Evolutionary conservation across 2,797 vertebrate genomes (phyloP).

Genomic region (Chelon labrosus): DNA sequence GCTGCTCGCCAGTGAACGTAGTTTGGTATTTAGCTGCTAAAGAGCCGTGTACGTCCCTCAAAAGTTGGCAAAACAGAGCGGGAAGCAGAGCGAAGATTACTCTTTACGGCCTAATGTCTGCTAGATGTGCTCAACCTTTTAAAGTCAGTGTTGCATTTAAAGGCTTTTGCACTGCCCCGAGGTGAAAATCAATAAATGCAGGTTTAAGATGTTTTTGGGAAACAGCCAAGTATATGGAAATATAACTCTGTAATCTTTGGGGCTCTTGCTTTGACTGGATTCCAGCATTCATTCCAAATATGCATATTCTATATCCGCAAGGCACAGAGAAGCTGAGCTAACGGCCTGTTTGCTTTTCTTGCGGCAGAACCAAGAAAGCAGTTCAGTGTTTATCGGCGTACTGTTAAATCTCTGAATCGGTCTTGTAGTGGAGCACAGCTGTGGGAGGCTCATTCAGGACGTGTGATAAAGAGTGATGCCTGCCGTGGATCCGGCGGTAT

Average conservation of each 20-base stretch:
- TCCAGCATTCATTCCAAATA: no score
- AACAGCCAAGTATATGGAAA: no score
- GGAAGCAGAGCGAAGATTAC: not conserved
- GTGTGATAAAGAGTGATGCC: constrained; percentile 7
- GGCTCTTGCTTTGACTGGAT: no score
- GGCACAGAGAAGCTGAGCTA: not conserved
- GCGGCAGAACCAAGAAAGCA: not conserved
- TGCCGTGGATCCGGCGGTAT: not conserved
- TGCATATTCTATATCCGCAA: no score
- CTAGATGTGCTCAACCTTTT: no score
- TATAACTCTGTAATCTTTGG: no score
- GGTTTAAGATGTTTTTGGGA: no score
- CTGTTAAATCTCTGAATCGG: not conserved
- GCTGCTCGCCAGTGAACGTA: not conserved
- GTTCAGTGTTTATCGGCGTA: not conserved
- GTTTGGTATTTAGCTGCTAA: not conserved
- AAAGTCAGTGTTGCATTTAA: no score
- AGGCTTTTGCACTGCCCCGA: no score
- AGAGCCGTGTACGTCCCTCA: not conserved
- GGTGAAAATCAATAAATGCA: no score
- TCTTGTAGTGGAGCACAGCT: not conserved
- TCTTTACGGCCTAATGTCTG: no score
- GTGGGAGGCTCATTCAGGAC: not conserved
- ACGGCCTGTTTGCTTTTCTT: not conserved
- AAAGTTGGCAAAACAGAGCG: not conserved